These are phyloP conservation scores for Cyprinodon tularosa DNA, from an alignment of 2,113 vertebrate species.

Conservation along the genomic window DNA sequence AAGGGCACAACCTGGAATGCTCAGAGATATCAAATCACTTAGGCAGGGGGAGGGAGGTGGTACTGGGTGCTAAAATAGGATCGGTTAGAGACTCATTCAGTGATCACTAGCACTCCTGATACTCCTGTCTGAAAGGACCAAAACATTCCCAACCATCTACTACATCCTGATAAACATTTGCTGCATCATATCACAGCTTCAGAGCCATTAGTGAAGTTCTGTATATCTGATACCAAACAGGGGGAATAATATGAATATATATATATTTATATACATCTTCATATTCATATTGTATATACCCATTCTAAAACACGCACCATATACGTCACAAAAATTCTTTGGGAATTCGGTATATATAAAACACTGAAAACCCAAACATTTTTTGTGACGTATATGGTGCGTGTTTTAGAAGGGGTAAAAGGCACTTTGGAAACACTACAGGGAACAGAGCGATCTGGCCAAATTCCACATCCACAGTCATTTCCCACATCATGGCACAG, in stretches of 20 bases:
- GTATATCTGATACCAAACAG: neutral
- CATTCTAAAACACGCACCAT: too few relatives aligned
- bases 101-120: constrained; percentile 49
- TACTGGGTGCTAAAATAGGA: constrained; percentile 30
- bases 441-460: constrained; percentile 61
- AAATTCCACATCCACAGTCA: constrained; percentile 63
- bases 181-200: constrained; percentile 13
- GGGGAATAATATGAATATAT: neutral
- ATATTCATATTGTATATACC: too few relatives aligned
- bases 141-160: constrained; percentile 23
- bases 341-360: too few relatives aligned
- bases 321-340: too few relatives aligned
- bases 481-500: constrained; percentile 76
- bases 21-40: constrained; percentile 72
- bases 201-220: neutral
- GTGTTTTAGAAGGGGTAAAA: constrained; percentile 31
- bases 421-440: constrained; percentile 32
- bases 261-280: neutral
- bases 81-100: constrained; percentile 41
- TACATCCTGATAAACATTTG: constrained; percentile 22
- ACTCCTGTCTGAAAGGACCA: constrained; percentile 40
- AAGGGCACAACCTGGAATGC: constrained; percentile 74
- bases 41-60: constrained; percentile 38
- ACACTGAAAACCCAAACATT: constrained; percentile 6
- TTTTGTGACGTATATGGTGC: constrained; percentile 16